Evolutionary conservation across 2,113 vertebrate species (phyloP).

Genomic region (Python bivittatus): DNA sequence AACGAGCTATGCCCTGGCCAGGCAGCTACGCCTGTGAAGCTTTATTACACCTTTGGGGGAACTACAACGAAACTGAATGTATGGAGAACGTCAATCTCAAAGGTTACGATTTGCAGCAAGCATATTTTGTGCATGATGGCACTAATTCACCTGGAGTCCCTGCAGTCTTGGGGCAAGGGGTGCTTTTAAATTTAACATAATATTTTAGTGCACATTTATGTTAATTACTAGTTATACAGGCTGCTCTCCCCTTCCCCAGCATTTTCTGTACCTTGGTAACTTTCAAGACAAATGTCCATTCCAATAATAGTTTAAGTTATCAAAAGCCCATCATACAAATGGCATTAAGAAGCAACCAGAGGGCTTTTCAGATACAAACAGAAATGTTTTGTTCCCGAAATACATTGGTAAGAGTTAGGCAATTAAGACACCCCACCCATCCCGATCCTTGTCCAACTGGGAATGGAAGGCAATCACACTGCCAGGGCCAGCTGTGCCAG

Average conservation of each 20-base stretch:
- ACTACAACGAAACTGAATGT: neutral
- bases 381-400: neutral
- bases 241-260: neutral
- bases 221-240: neutral
- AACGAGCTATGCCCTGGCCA: neutral
- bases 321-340: neutral
- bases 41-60: neutral
- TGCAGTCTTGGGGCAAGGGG: neutral
- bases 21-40: neutral
- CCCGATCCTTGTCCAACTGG: neutral
- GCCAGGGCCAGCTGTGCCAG: neutral
- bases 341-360: neutral
- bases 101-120: neutral
- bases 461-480: neutral
- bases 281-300: neutral
- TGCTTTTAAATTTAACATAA: neutral
- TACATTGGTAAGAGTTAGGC: no score
- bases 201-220: neutral
- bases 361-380: neutral
- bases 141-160: no score
- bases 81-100: neutral
- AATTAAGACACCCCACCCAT: neutral
- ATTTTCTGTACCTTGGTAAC: neutral
- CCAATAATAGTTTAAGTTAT: neutral
- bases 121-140: neutral